A percentile compares a stretch with the other conserved stretches of the same genome.
Conservation (phyloP, 2,797 vertebrate genomes). For the Labeo calbasu region DNA sequence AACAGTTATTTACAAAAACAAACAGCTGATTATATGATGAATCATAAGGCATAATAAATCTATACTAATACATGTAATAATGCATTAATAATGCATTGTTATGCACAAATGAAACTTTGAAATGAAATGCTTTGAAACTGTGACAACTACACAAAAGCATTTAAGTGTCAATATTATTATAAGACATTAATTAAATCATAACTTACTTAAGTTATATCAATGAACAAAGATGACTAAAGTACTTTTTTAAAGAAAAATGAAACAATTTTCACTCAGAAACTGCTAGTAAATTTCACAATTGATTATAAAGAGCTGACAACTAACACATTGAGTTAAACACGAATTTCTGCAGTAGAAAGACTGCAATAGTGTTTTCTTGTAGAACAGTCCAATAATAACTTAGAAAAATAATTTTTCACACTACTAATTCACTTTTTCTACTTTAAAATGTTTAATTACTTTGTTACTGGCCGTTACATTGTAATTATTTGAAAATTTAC, state of each 20-base stretch:
- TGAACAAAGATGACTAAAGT: no score
- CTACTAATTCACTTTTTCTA: neutral
- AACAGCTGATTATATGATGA: neutral
- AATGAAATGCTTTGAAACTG: neutral
- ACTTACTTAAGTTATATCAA: no score
- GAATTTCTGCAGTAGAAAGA: no score
- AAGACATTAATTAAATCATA: neutral
- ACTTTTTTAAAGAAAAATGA: neutral
- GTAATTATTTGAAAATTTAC: neutral
- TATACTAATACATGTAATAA: neutral
- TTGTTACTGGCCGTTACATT: neutral
- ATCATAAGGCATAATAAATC: neutral
- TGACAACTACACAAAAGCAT: neutral
- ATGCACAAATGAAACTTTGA: neutral
- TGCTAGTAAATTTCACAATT: neutral
- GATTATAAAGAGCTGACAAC: neutral
- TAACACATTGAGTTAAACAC: neutral
- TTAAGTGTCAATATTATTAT: neutral
- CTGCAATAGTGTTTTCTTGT: no score
- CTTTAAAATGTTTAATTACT: no score
- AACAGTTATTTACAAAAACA: neutral
- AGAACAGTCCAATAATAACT: no score
- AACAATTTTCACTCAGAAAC: neutral
- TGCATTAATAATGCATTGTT: neutral
- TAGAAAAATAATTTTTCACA: no score